Conservation (phyloP, 1,140 invertebrate species). For the Drosophila mayri region DNA sequence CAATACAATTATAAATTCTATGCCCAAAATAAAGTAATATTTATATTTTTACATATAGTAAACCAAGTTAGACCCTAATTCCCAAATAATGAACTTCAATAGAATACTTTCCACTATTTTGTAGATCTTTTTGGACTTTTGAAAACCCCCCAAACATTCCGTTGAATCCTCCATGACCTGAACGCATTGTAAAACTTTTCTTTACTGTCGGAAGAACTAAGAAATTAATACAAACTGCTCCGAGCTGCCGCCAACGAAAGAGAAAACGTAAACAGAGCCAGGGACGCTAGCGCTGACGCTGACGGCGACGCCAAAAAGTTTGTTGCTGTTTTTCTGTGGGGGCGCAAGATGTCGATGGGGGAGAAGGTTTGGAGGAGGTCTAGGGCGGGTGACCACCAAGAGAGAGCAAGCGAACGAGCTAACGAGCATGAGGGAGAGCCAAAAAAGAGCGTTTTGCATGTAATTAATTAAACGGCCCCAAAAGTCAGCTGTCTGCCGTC, state of each 20-base stretch:
- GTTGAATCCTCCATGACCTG: slow-evolving; percentile 18
- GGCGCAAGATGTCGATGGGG: not conserved
- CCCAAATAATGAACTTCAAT: not conserved
- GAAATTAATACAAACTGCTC: slow-evolving; percentile 59
- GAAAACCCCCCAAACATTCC: not conserved
- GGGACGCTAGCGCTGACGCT: slow-evolving; percentile 36
- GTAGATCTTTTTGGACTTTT: not conserved
- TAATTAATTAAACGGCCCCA: slow-evolving; percentile 77
- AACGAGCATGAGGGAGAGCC: slow-evolving; percentile 48
- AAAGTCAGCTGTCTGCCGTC: slow-evolving; percentile 74
- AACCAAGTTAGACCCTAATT: not conserved
- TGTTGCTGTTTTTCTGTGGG: slow-evolving; percentile 53
- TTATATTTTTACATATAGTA: not conserved
- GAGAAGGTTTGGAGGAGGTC: no score
- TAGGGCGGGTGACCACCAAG: slow-evolving; percentile 11
- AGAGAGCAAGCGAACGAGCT: slow-evolving; percentile 37
- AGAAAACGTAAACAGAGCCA: slow-evolving; percentile 73
- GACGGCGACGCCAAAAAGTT: slow-evolving; percentile 62
- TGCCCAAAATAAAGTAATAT: not conserved
- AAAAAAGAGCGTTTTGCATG: slow-evolving; percentile 60
- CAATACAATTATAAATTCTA: no score
- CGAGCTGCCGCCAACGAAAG: slow-evolving; percentile 70
- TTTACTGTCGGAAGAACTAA: slow-evolving; percentile 43
- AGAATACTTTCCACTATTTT: no score
- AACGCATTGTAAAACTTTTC: slow-evolving; percentile 42